Conservation (phyloP, 2,113 vertebrate genomes). For the Jaculus jaculus region DNA sequence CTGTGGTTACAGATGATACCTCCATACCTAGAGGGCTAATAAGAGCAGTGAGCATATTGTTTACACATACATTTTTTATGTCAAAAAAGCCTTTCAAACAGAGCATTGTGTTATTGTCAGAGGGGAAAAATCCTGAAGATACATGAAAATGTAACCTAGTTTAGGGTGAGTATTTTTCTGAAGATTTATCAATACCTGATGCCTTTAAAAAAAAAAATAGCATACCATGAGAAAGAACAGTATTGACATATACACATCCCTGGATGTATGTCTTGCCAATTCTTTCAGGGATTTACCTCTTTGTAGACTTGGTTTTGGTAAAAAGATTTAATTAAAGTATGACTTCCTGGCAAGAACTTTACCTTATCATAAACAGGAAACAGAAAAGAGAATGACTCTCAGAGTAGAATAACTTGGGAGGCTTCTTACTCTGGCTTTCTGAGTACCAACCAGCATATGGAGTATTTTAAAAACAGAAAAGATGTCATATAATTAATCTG, state of each 20-base stretch:
- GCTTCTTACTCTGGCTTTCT: constrained; percentile 67
- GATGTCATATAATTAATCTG: constrained; percentile 61
- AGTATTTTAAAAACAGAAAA: constrained; percentile 65
- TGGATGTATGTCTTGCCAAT: constrained; percentile 64
- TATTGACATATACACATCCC: constrained; percentile 72
- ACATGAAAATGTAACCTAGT: constrained; percentile 78
- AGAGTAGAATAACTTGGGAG: constrained; percentile 61
- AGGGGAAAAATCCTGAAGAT: constrained; percentile 76
- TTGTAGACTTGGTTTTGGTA: constrained; percentile 55
- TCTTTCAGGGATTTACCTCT: constrained; percentile 58
- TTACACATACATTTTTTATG: constrained; percentile 81
- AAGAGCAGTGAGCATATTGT: constrained; percentile 72
- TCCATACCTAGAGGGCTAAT: constrained; percentile 56
- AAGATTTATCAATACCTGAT: constrained; percentile 68
- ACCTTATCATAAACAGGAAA: constrained; percentile 68
- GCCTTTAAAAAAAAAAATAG: constrained; percentile 69
- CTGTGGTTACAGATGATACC: constrained; percentile 55
- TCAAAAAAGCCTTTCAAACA: constrained; percentile 64
- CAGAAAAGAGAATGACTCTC: constrained; percentile 48
- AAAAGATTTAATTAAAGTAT: constrained; percentile 45
- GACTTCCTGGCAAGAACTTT: constrained; percentile 69
- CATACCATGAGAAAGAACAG: constrained; percentile 62
- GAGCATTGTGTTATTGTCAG: constrained; percentile 79
- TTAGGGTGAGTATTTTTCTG: constrained; percentile 75
- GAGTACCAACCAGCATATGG: constrained; percentile 73